Evolutionary conservation across 2,888 invertebrate species (phyloP).

Genomic region (Pegoplata infirma): DNA sequence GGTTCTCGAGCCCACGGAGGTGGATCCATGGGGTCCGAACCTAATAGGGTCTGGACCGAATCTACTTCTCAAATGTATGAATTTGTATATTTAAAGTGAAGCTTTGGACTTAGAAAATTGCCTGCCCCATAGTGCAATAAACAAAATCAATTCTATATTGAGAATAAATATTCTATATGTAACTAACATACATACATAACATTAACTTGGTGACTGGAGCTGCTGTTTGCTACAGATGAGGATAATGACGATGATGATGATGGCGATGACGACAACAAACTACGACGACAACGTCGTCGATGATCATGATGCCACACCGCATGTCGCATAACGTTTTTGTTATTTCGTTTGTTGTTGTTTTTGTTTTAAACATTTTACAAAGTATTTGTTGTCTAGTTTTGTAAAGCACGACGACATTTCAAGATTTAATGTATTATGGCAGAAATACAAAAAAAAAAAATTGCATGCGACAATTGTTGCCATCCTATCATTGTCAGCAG

Average conservation of each 20-base stretch:
- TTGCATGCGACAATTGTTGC: constrained; percentile 57
- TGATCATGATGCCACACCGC: constrained; percentile 64
- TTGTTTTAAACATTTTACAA: constrained; percentile 35
- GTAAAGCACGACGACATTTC: constrained; percentile 59
- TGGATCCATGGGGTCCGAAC: too few relatives aligned
- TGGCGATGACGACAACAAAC: constrained; percentile 10
- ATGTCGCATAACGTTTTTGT: constrained; percentile 64
- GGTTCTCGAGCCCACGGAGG: too few relatives aligned
- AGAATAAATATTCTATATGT: constrained; percentile 37
- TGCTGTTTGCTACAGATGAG: constrained; percentile 15
- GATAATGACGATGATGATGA: constrained; percentile 19
- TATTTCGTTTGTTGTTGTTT: constrained; percentile 23
- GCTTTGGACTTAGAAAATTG: too few relatives aligned
- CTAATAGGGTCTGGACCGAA: too few relatives aligned
- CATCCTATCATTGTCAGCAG: constrained; percentile 36
- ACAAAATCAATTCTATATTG: constrained; percentile 12
- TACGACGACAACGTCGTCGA: constrained; percentile 4
- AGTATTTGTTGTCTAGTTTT: constrained; percentile 54
- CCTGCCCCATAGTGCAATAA: neutral
- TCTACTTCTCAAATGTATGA: too few relatives aligned
- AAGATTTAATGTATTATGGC: constrained; percentile 51
- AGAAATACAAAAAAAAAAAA: constrained; percentile 10
- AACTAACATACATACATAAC: neutral
- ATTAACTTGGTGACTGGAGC: constrained; percentile 36
- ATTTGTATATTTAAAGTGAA: too few relatives aligned